Conservation (phyloP, 2,797 vertebrate genomes). For the Myotis daubentonii region DNA sequence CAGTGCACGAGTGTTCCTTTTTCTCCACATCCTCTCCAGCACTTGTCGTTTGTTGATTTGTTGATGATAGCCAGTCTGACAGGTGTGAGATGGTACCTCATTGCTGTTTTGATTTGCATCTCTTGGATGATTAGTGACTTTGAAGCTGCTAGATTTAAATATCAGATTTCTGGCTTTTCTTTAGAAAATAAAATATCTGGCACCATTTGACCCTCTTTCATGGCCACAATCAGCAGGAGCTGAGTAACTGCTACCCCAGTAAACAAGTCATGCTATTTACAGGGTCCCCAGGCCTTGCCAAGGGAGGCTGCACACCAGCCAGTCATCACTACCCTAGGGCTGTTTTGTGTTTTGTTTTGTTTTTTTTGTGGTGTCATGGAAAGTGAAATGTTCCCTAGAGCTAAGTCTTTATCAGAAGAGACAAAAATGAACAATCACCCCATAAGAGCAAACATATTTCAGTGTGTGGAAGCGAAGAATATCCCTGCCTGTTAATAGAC, state of each 20-base stretch:
- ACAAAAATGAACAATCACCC: background rate
- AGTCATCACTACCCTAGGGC: background rate
- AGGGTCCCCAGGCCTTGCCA: background rate
- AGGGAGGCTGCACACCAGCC: too few species aligned
- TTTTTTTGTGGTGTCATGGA: background rate
- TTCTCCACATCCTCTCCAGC: too few species aligned
- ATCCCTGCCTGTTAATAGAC: background rate
- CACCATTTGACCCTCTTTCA: background rate
- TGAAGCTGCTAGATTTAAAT: background rate
- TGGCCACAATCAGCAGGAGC: background rate
- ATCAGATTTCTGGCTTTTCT: constrained; percentile 1
- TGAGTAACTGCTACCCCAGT: background rate
- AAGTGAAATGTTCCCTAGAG: background rate
- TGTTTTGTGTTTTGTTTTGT: too few species aligned
- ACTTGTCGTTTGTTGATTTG: too few species aligned
- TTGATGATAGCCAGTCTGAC: too few species aligned
- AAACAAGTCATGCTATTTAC: background rate
- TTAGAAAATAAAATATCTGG: background rate
- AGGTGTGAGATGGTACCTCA: too few species aligned
- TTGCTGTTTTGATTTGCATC: too few species aligned
- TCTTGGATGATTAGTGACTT: too few species aligned
- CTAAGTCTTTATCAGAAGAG: background rate
- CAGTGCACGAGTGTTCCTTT: too few species aligned
- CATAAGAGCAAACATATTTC: background rate
- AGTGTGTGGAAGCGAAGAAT: background rate